Conservation (phyloP, 1,140 invertebrate species). For the Drosophila oshimai region DNA sequence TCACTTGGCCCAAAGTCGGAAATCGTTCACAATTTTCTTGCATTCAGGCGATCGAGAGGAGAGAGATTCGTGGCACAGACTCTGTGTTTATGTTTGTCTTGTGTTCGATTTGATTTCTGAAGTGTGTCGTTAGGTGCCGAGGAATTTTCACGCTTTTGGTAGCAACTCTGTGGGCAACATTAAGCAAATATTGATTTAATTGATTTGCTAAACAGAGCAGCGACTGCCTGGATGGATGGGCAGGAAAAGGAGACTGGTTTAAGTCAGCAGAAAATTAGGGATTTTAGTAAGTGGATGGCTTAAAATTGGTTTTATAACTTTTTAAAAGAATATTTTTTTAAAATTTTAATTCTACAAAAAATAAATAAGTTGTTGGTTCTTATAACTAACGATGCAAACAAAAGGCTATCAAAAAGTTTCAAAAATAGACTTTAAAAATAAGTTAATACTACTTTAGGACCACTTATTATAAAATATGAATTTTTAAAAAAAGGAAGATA, state of each 20-base stretch:
- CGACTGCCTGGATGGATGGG: neutral
- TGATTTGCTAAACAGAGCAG: slow-evolving; percentile 66
- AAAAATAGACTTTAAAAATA: too few relatives aligned
- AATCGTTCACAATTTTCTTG: slow-evolving; percentile 75
- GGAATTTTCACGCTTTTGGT: slow-evolving; percentile 68
- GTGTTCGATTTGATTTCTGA: slow-evolving; percentile 75
- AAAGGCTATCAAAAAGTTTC: too few relatives aligned
- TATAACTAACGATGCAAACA: too few relatives aligned
- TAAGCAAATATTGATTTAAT: slow-evolving; percentile 72
- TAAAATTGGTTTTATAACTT: too few relatives aligned
- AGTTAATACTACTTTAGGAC: too few relatives aligned
- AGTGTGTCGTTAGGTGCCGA: slow-evolving; percentile 57
- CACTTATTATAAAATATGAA: too few relatives aligned
- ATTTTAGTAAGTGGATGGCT: neutral
- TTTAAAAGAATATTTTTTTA: too few relatives aligned
- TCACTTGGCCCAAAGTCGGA: slow-evolving; percentile 46
- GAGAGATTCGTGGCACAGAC: slow-evolving; percentile 6
- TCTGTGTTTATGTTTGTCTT: slow-evolving; percentile 50
- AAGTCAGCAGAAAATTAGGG: neutral
- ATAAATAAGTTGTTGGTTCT: too few relatives aligned
- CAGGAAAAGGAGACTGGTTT: neutral
- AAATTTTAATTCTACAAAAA: too few relatives aligned
- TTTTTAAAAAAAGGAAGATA: too few relatives aligned
- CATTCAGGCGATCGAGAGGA: slow-evolving; percentile 40
- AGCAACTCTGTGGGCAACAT: slow-evolving; percentile 44